phyloP scores from a whole-genome alignment of 2,113 vertebrate genomes.

The Tychaedon coryphoeus region DNA sequence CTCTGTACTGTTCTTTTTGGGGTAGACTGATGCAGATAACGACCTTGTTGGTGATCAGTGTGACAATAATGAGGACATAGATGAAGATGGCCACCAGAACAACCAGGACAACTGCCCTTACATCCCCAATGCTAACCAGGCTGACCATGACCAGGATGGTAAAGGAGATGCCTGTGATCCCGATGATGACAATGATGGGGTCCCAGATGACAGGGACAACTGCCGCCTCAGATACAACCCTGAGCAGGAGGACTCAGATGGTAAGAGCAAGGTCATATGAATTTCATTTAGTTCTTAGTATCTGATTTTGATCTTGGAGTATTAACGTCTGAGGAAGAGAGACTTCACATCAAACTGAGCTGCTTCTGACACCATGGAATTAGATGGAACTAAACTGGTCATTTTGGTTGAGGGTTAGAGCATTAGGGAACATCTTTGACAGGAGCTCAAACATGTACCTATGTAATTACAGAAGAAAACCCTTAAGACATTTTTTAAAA shows the following conservation, averaged over 20 bases:
- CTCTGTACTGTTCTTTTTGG: not conserved
- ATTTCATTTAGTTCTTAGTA: not conserved
- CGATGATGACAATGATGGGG: conserved; percentile 93
- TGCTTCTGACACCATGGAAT: not conserved
- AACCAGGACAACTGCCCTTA: conserved; percentile 97
- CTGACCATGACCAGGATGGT: conserved; percentile 93
- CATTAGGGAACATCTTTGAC: not conserved
- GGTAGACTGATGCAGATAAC: conserved; percentile 87
- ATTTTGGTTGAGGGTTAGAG: not conserved
- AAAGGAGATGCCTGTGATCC: conserved; percentile 93
- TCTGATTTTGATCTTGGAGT: not conserved
- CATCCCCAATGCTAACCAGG: conserved; percentile 93
- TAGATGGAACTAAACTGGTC: not conserved
- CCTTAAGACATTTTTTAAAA: not conserved
- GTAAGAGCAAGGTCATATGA: conserved; percentile 68
- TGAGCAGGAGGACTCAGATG: conserved; percentile 86
- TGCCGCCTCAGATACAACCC: conserved; percentile 90
- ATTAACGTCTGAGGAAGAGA: not conserved
- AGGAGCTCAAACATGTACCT: not conserved
- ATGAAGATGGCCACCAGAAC: conserved; percentile 97
- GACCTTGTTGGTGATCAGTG: conserved; percentile 96
- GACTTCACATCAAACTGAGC: not conserved
- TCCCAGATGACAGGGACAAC: conserved; percentile 95
- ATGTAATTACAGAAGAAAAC: not conserved
- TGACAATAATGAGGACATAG: conserved; percentile 95